Conservation (phyloP, 1,140 invertebrate species). For the Acyrthosiphon pisum region DNA sequence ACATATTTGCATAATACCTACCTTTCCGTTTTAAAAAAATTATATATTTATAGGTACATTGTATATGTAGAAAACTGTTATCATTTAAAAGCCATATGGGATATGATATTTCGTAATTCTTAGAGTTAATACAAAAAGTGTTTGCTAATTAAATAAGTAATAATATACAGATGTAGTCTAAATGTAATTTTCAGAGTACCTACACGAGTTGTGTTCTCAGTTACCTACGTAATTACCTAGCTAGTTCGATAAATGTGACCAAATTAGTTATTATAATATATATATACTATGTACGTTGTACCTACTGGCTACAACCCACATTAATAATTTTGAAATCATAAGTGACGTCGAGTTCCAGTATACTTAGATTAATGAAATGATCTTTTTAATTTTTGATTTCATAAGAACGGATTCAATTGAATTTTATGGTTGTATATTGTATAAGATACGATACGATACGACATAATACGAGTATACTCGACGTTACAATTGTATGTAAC, state of each 20-base stretch:
- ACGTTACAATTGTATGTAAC: background rate
- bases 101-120: background rate
- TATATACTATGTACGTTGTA: background rate
- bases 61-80: background rate
- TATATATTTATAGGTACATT: background rate
- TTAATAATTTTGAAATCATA: conserved; percentile 2
- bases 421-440: background rate
- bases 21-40: background rate
- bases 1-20: background rate
- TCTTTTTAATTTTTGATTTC: background rate
- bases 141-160: background rate
- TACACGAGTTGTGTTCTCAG: background rate
- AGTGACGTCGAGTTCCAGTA: background rate
- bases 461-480: too few species aligned
- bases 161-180: background rate
- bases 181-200: background rate
- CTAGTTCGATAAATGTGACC: background rate
- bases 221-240: background rate
- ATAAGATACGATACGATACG: too few species aligned
- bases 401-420: background rate
- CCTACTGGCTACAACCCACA: background rate
- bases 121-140: background rate
- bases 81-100: background rate
- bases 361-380: background rate
- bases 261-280: background rate